A percentile compares a stretch with the other conserved stretches of the same genome.
Evolutionary conservation across 2,113 vertebrate genomes (phyloP).

Genomic region (Glaucidium brasilianum): DNA sequence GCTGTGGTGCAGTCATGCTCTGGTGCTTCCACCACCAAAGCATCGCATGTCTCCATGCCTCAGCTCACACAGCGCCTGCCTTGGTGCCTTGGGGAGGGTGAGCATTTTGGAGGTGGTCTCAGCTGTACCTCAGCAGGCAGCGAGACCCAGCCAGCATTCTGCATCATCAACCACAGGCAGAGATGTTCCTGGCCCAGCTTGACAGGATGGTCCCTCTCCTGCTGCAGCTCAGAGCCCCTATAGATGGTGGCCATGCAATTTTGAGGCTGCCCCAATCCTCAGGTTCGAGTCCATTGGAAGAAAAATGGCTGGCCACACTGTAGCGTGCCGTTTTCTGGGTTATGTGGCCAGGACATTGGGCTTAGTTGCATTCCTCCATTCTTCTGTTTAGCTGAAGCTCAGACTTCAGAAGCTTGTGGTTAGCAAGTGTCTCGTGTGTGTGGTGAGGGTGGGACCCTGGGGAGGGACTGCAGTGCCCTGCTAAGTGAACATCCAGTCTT

Average conservation of each 20-base stretch:
- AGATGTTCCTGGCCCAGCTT: not conserved
- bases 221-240: not conserved
- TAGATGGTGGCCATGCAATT: not conserved
- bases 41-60: not conserved
- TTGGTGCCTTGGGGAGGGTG: rapidly evolving
- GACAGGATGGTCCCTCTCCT: no score
- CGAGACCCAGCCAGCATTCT: not conserved
- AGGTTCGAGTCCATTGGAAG: not conserved
- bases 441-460: not conserved
- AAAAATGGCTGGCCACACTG: not conserved
- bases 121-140: not conserved
- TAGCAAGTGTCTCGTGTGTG: slow-evolving; percentile 10
- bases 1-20: not conserved
- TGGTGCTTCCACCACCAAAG: not conserved
- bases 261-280: rapidly evolving
- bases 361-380: not conserved
- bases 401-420: slow-evolving; percentile 48
- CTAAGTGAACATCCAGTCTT: slow-evolving; percentile 59
- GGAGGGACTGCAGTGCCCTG: not conserved
- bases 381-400: not conserved
- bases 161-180: not conserved
- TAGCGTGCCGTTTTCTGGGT: not conserved
- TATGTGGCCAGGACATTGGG: not conserved
- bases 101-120: not conserved
- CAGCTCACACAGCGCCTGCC: rapidly evolving